phyloP scores from a whole-genome alignment of 2,888 invertebrate genomes.

The Drosophila diplacantha region DNA sequence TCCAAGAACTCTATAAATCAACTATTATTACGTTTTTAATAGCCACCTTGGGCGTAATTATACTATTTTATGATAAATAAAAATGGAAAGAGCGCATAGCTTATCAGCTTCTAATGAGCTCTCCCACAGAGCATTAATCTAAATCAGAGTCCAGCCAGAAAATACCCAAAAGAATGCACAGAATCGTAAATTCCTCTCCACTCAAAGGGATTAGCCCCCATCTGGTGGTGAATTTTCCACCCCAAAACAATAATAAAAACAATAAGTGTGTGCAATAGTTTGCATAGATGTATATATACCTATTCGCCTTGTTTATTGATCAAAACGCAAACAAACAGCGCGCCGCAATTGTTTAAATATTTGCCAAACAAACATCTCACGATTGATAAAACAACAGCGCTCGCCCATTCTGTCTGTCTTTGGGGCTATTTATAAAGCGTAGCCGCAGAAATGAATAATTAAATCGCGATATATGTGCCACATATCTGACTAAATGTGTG shows the following conservation, averaged over 20 bases:
- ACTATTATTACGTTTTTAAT: not conserved
- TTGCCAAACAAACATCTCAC: conserved; percentile 32
- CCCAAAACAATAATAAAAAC: conserved; percentile 16
- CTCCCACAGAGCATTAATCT: not conserved
- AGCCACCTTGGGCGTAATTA: not conserved
- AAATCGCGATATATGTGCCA: conserved; percentile 12
- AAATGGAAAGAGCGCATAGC: not conserved
- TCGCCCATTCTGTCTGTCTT: conserved; percentile 12
- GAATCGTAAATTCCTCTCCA: not conserved
- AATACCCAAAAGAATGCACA: not conserved
- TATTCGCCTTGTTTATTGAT: conserved; percentile 22
- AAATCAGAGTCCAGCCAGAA: not conserved
- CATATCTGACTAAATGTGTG: conserved; percentile 1
- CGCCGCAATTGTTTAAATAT: conserved; percentile 35
- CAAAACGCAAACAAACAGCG: conserved; percentile 26
- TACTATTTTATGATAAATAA: conserved; percentile 1
- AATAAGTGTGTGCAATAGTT: conserved; percentile 24
- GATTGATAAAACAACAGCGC: conserved; percentile 25
- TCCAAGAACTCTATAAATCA: not conserved
- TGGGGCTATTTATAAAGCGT: conserved; percentile 30
- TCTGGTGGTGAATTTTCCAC: not conserved
- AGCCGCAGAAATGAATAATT: conserved; percentile 27
- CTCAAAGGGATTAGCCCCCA: conserved; percentile 7
- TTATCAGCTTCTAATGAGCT: not conserved
- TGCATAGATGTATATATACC: conserved; percentile 5